Evolutionary conservation across 2,888 invertebrate genomes (phyloP).

Genomic region (Neoscelio sp.): DNA sequence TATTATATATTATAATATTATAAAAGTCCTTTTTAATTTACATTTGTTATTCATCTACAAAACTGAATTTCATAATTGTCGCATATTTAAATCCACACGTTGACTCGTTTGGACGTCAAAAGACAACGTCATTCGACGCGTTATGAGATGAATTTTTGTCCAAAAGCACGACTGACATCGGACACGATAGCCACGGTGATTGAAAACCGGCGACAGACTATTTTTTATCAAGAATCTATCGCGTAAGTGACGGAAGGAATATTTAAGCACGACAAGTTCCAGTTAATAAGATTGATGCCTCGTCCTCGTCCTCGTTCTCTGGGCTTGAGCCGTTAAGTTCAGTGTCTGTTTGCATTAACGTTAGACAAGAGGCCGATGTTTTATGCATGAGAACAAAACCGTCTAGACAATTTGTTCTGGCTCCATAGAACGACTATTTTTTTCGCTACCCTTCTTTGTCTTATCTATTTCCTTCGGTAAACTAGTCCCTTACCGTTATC

Average conservation of each 20-base stretch:
- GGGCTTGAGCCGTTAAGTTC: constrained; percentile 67
- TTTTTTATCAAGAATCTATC: constrained; percentile 70
- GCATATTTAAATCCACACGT: too few species aligned
- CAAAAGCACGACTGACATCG: constrained; percentile 11
- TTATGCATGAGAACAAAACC: constrained; percentile 78
- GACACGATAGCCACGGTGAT: constrained; percentile 25
- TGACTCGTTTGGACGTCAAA: too few species aligned
- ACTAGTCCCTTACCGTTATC: constrained; percentile 25
- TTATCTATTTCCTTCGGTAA: constrained; percentile 34
- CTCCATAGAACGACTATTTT: constrained; percentile 58
- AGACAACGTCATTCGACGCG: constrained; percentile 5
- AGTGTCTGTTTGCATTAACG: constrained; percentile 77
- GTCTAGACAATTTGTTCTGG: constrained; percentile 73
- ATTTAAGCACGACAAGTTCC: constrained; percentile 65
- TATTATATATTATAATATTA: too few species aligned
- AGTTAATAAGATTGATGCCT: constrained; percentile 77
- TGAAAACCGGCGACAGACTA: constrained; percentile 45
- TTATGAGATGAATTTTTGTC: constrained; percentile 23
- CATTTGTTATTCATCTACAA: too few species aligned
- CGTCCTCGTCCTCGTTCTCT: constrained; percentile 50
- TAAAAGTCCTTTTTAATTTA: too few species aligned
- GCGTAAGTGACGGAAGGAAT: constrained; percentile 66
- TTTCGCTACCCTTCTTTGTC: constrained; percentile 15
- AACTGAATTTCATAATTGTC: too few species aligned
- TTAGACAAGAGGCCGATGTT: constrained; percentile 74